Evolutionary conservation across 2,888 invertebrate species (phyloP).

Genomic region (Orgyia antiqua): DNA sequence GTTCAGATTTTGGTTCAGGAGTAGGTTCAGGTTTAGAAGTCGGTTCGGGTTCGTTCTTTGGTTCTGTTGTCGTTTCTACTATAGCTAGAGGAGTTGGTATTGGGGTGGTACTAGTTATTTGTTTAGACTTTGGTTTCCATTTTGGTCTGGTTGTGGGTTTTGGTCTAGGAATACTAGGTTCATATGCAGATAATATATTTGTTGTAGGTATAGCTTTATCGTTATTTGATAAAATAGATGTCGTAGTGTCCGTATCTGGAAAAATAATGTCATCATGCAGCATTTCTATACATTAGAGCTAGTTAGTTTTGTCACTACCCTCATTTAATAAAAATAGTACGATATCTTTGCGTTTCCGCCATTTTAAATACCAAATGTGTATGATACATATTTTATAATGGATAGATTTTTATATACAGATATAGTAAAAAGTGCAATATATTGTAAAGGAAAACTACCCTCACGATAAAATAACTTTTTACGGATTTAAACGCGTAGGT

Average conservation of each 20-base stretch:
- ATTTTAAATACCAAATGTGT: too few relatives aligned
- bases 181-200: constrained; percentile 23
- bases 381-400: too few relatives aligned
- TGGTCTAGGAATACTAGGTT: constrained; percentile 11
- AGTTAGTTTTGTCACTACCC: constrained; percentile 15
- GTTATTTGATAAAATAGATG: constrained; percentile 34
- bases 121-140: constrained; percentile 51
- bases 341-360: too few relatives aligned
- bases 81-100: constrained; percentile 43
- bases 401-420: too few relatives aligned
- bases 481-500: too few relatives aligned
- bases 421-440: too few relatives aligned
- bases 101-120: constrained; percentile 37
- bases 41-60: constrained; percentile 6
- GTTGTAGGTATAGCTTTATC: constrained; percentile 29
- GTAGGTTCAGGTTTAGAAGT: constrained; percentile 24
- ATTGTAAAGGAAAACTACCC: too few relatives aligned
- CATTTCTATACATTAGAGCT: constrained; percentile 45
- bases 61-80: constrained; percentile 42
- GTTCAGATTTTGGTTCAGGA: constrained; percentile 38
- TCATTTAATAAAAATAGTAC: too few relatives aligned
- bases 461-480: too few relatives aligned
- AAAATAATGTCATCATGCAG: constrained; percentile 68
- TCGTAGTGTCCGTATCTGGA: constrained; percentile 70
- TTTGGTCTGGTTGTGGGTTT: constrained; percentile 34